Percentiles rank a stretch among this genome's conserved stretches.
Conservation (phyloP, 2,797 vertebrate species). For the Smutsia gigantea region DNA sequence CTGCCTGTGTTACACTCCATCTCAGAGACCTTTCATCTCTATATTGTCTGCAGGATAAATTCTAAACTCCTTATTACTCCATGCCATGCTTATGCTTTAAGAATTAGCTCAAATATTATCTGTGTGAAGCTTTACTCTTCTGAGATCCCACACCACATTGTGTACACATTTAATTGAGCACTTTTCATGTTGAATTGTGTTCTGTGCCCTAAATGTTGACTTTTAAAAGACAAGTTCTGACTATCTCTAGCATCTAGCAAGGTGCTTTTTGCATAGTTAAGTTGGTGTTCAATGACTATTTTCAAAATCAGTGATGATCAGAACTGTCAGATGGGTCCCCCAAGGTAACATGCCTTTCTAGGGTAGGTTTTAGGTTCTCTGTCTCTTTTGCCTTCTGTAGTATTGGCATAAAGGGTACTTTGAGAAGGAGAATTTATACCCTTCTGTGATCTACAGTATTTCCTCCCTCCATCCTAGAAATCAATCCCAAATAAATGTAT, state of each 20-base stretch:
- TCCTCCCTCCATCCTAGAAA: neutral
- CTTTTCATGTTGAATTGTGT: neutral
- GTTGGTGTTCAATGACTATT: neutral
- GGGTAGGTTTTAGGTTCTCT: neutral
- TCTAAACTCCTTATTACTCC: neutral
- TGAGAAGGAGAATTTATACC: neutral
- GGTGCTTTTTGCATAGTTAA: neutral
- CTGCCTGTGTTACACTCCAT: neutral
- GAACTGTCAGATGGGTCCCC: neutral
- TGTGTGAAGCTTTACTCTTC: neutral
- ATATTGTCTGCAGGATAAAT: neutral
- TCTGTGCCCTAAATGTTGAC: neutral
- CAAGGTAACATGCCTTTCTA: neutral
- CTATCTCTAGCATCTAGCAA: neutral
- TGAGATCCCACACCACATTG: neutral
- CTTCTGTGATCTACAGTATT: neutral
- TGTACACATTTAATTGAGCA: neutral
- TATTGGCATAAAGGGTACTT: neutral
- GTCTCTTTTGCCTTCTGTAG: neutral
- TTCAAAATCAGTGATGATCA: neutral
- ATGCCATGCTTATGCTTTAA: neutral
- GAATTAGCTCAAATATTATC: neutral
- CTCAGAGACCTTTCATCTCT: neutral
- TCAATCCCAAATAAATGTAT: neutral
- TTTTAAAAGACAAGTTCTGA: neutral